Conservation (phyloP, 2,888 invertebrate genomes). For the Actias luna region DNA sequence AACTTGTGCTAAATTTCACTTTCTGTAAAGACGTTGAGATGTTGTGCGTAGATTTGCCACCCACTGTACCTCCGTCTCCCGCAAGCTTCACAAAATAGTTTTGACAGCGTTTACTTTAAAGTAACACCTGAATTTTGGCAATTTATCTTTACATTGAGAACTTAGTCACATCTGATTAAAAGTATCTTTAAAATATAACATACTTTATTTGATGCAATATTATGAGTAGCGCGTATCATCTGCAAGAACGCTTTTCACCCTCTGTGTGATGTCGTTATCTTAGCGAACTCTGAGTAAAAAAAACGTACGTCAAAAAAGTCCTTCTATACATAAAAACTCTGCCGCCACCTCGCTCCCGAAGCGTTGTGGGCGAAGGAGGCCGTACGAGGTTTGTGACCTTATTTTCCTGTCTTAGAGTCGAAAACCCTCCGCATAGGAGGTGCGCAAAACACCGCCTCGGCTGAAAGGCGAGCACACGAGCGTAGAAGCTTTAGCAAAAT, state of each 20-base stretch:
- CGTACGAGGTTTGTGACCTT: conserved; percentile 57
- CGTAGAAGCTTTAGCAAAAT: conserved; percentile 80
- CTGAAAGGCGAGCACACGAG: conserved; percentile 80
- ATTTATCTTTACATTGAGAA: conserved; percentile 18
- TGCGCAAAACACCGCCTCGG: conserved; percentile 56
- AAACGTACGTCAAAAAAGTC: conserved; percentile 81
- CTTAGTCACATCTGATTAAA: not conserved
- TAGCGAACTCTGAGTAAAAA: conserved; percentile 79
- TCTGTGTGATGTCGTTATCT: conserved; percentile 77
- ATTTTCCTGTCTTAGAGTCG: conserved; percentile 60
- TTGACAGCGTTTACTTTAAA: conserved; percentile 42
- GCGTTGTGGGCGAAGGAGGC: conserved; percentile 63
- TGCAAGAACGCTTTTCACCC: conserved; percentile 60
- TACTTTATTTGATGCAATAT: not conserved
- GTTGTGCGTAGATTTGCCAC: conserved; percentile 76
- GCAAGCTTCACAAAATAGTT: conserved; percentile 65
- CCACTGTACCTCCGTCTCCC: conserved; percentile 57
- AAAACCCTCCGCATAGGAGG: conserved; percentile 50
- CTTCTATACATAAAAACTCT: conserved; percentile 78
- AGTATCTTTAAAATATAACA: not conserved
- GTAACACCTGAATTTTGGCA: conserved; percentile 19
- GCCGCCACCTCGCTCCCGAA: conserved; percentile 72
- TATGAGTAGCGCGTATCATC: conserved; percentile 42
- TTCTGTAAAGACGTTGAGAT: conserved; percentile 79
- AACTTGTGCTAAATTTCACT: conserved; percentile 82